Conservation (phyloP, 2,113 vertebrate species). For the Chiloscyllium plagiosum region DNA sequence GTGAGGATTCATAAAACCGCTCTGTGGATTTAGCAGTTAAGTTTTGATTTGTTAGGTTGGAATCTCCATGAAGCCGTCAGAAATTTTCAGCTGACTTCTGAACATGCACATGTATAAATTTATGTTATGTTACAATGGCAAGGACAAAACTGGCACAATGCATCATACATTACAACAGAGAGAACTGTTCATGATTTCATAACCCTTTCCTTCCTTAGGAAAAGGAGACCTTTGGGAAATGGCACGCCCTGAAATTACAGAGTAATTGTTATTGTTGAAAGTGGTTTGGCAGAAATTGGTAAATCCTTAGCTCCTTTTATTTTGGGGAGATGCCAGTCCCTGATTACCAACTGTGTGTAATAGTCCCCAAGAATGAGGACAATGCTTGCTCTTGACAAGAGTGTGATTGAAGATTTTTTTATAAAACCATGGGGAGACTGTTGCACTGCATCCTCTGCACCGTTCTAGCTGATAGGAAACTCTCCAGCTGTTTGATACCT, state of each 20-base stretch:
- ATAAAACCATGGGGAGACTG: too few species aligned
- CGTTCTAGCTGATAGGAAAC: too few species aligned
- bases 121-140: too few species aligned
- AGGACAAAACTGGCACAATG: not conserved
- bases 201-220: not conserved
- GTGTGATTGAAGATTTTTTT: too few species aligned
- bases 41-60: not conserved
- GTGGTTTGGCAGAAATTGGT: not conserved
- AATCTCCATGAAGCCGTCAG: not conserved
- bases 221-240: not conserved
- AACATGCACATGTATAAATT: too few species aligned
- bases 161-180: not conserved
- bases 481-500: too few species aligned
- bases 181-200: not conserved
- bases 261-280: not conserved
- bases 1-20: not conserved
- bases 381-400: too few species aligned
- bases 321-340: not conserved
- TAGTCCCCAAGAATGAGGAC: too few species aligned
- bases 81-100: too few species aligned
- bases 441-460: too few species aligned
- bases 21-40: not conserved
- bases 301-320: not conserved
- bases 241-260: not conserved
- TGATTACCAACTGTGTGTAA: not conserved